Conservation (phyloP, 2,113 vertebrate genomes). For the Melospiza georgiana region DNA sequence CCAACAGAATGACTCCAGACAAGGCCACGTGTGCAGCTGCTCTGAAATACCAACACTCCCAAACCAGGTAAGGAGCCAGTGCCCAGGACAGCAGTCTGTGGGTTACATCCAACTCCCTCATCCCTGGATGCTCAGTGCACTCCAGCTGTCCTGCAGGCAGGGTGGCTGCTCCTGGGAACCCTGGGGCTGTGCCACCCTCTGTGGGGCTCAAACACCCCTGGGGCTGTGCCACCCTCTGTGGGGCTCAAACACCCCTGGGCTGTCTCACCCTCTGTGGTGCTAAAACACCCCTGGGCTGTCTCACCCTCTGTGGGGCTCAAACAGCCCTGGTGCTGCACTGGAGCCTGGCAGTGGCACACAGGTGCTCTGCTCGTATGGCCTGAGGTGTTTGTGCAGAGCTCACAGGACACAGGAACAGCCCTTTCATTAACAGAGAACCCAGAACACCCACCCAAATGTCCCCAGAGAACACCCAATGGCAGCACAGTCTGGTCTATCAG, state of each 20-base stretch:
- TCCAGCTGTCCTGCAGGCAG: not conserved
- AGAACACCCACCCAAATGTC: not conserved
- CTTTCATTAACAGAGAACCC: not conserved
- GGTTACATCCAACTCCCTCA: not conserved
- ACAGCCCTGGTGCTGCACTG: too few species aligned
- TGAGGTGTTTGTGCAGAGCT: not conserved
- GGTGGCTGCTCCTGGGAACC: not conserved
- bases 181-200: not conserved
- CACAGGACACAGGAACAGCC: too few species aligned
- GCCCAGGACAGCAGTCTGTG: rapidly evolving
- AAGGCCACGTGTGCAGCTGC: not conserved
- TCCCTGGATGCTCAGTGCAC: not conserved
- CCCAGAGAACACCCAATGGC: not conserved
- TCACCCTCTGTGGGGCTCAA: not conserved
- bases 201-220: not conserved
- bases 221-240: too few species aligned
- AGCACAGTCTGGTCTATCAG: not conserved
- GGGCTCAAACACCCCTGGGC: not conserved
- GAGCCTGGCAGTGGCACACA: not conserved
- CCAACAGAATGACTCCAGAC: not conserved
- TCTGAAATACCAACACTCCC: not conserved
- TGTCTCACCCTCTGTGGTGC: too few species aligned
- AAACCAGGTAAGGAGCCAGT: not conserved
- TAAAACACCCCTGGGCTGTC: not conserved
- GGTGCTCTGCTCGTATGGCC: not conserved